Percentiles rank a stretch among this genome's conserved stretches.
phyloP scores from a whole-genome alignment of 2,797 vertebrate genomes.

The Sphenopsis melanotis region DNA sequence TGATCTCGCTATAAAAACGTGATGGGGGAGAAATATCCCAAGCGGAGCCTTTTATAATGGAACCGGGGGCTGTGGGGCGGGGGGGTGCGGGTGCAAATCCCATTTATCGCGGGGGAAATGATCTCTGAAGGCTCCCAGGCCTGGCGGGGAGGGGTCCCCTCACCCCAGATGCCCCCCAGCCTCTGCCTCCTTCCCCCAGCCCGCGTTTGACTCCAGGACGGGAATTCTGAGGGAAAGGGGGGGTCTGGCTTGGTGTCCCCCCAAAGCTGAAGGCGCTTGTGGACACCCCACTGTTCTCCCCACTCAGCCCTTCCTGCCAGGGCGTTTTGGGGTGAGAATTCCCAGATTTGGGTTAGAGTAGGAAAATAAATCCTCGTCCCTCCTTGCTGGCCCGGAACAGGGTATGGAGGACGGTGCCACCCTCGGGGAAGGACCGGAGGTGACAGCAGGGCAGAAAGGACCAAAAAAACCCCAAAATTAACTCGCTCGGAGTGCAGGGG shows the following conservation, averaged over 20 bases:
- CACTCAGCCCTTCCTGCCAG: background rate
- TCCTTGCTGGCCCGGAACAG: background rate
- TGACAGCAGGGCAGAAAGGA: background rate
- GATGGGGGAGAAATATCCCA: background rate
- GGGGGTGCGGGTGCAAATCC: background rate
- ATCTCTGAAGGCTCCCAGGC: background rate
- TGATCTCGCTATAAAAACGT: constrained; percentile 43
- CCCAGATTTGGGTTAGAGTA: background rate
- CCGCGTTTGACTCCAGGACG: background rate
- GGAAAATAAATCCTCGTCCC: background rate
- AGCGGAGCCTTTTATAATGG: background rate
- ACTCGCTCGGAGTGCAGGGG: fast-evolving
- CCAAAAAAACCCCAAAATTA: background rate
- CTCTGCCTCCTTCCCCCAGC: background rate
- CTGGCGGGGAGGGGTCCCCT: background rate
- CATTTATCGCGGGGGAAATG: background rate
- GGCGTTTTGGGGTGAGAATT: background rate
- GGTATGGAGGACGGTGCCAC: background rate
- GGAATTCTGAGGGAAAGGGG: background rate
- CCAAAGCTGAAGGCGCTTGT: fast-evolving
- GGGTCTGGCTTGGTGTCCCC: fast-evolving
- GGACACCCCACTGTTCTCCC: too few species aligned
- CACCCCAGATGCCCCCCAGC: background rate
- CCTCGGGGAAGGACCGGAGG: background rate
- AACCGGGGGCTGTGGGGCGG: too few species aligned